Evolutionary conservation across 2,888 invertebrate species (phyloP), one percentile per base, ranked within the genome.

Genomic region (Andricus quercusramuli): DNA sequence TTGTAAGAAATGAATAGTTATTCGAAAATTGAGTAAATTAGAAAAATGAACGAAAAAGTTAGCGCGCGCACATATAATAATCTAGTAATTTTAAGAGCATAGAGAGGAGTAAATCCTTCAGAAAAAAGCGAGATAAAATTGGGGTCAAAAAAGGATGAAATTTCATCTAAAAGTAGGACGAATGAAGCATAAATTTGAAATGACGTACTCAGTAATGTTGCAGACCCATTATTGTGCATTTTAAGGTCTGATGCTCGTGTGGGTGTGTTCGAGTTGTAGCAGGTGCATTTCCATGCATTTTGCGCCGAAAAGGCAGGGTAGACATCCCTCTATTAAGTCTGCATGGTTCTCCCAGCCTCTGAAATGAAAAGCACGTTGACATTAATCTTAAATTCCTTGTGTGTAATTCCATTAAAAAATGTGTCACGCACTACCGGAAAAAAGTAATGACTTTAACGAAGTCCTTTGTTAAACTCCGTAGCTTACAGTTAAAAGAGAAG

Each of bases 191-290:
- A 29, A 70, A 51, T 51, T 74, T 74, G 11, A 56, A 47, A 79
- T 81, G 82, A 88, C 87, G 80, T 85, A 89, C 89, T 88, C 87
- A 88, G 86, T 86, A 88, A 85, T 84, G 85, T 85, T 81, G 84
- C 80, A 84, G 86, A 83, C 81, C 85, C 85, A 86, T 88, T 86
- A 86, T 87, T 85, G 87, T 84, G 87, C 89, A 90, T 89, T 87
- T 89, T 88, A 89, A 87, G 83, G 83, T 85, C 87, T 86, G 86
- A 85, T 85, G 85, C 83, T 84, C 87, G 84, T 83, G 82, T 83
- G 83, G 86, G 84, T 82, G 81, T 83, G 85, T 81, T 79, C 83
- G 83, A 82, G 80, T 83, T 85, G 84, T 37, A 74, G 32, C 77
- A 80, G 83, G 82, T 84, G 79, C 81, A 85, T 84, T 85, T 84